Percentiles rank a stretch among this genome's conserved stretches.
Conservation (phyloP, 2,797 vertebrate genomes). For the Vultur gryphus region DNA sequence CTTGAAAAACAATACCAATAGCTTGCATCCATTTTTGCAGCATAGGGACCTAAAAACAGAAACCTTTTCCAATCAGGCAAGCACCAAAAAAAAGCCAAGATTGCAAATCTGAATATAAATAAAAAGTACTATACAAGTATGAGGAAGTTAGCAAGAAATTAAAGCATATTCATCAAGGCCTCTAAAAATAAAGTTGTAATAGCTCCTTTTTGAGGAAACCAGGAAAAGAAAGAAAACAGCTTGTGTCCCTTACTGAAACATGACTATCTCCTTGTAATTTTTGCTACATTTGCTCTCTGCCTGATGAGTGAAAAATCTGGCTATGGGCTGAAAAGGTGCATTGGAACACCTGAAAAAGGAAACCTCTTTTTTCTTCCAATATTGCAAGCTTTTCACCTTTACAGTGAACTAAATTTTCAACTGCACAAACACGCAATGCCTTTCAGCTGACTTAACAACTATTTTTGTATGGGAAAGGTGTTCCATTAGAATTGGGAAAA, state of each 20-base stretch:
- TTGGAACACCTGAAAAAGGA: not conserved
- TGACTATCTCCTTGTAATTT: not conserved
- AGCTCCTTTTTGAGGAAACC: slow-evolving; percentile 15
- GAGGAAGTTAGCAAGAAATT: not conserved
- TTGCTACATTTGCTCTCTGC: not conserved
- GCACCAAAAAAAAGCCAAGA: not conserved
- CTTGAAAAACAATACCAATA: not conserved
- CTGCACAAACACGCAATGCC: not conserved
- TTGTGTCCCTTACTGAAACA: not conserved
- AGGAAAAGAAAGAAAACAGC: not conserved
- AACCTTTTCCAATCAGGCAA: not conserved
- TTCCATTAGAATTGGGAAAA: not conserved
- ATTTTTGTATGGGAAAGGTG: not conserved
- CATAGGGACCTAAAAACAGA: not conserved
- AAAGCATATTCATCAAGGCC: not conserved
- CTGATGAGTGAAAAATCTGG: not conserved
- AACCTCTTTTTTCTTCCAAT: not conserved
- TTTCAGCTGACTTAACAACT: not conserved
- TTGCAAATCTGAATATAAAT: not conserved
- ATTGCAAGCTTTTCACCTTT: not conserved
- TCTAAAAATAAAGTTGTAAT: slow-evolving; percentile 8
- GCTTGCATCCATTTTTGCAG: not conserved
- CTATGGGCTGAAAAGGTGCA: not conserved
- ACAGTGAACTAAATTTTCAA: not conserved
- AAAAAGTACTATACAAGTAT: not conserved